phyloP scores from a whole-genome alignment of 2,888 invertebrate species.

The Stratiomys singularior region DNA sequence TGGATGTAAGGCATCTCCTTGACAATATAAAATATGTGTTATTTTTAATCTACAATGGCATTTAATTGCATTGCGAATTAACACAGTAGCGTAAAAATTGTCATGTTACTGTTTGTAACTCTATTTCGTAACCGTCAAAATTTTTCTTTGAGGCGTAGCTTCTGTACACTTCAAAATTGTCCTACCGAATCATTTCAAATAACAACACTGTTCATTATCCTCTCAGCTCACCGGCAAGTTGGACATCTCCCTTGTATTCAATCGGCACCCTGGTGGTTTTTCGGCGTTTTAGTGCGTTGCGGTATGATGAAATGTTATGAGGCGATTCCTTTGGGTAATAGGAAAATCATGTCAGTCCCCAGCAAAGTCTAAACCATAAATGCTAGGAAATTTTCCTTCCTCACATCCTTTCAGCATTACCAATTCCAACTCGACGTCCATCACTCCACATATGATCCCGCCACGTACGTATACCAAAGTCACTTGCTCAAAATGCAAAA shows the following conservation, averaged over 20 bases:
- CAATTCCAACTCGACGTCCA: background rate
- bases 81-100: no score
- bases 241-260: conserved; percentile 17
- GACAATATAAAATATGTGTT: no score
- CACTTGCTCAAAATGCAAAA: background rate
- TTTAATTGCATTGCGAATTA: no score
- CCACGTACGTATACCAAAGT: background rate
- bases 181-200: no score
- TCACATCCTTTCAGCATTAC: conserved; percentile 13
- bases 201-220: no score
- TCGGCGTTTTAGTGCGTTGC: conserved; percentile 28
- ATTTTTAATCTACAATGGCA: no score
- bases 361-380: conserved; percentile 33
- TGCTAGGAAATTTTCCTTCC: conserved; percentile 15
- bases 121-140: no score
- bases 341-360: conserved; percentile 34
- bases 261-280: background rate
- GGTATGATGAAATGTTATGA: conserved; percentile 32
- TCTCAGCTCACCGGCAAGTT: no score
- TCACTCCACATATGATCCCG: background rate
- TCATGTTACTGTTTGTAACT: no score
- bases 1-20: no score
- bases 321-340: conserved; percentile 36
- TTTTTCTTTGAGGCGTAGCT: no score
- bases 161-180: no score